Conservation (phyloP, 1,140 invertebrate species). For the Apocrypta bakeri region DNA sequence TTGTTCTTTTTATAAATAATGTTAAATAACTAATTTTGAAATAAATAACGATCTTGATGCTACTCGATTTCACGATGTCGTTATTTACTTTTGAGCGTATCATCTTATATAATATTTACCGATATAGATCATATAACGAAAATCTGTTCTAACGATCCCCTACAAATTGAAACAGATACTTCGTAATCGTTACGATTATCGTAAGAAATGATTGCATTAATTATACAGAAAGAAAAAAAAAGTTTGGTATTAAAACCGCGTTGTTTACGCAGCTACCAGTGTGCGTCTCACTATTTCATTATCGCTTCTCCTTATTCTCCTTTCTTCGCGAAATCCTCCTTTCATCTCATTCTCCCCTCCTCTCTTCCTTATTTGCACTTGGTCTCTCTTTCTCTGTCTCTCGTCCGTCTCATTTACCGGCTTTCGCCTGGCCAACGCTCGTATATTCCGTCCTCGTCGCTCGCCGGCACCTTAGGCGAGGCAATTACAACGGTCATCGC, state of each 20-base stretch:
- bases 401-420: constrained; percentile 12
- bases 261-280: background rate
- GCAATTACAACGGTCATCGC: constrained; percentile 70
- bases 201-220: constrained; percentile 8
- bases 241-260: no score
- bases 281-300: background rate
- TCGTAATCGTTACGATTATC: constrained; percentile 4
- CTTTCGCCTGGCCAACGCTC: background rate
- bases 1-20: no score
- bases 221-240: no score
- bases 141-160: no score
- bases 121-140: no score
- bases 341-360: background rate
- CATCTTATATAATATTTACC: no score
- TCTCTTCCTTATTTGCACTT: constrained; percentile 28
- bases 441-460: constrained; percentile 31
- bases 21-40: no score
- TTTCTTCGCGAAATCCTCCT: background rate
- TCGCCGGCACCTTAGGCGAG: constrained; percentile 62
- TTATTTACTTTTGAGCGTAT: no score
- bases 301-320: background rate
- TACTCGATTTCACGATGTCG: no score
- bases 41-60: no score
- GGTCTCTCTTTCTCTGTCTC: no score
- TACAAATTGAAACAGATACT: no score